These are phyloP conservation scores for Lordiphosa collinella DNA, from an alignment of 1,140 invertebrate genomes.

Conservation along the genomic window DNA sequence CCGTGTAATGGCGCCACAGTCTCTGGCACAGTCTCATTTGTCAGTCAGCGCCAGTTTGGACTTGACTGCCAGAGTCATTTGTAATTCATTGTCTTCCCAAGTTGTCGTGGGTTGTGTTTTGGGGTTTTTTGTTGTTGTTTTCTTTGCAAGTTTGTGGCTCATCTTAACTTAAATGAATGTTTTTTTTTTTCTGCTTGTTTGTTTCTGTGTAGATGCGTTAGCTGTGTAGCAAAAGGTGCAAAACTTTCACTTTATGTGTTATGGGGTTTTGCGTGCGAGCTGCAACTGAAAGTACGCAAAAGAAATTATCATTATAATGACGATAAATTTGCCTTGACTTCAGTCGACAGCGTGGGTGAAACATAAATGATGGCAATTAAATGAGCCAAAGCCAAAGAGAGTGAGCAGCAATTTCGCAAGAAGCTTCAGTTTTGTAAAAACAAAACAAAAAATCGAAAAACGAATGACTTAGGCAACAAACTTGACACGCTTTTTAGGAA, in stretches of 20 bases:
- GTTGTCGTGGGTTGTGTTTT: conserved; percentile 32
- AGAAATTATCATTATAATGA: conserved; percentile 75
- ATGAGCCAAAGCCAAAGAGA: conserved; percentile 34
- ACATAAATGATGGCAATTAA: conserved; percentile 59
- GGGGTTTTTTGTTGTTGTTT: conserved; percentile 10
- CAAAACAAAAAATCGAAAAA: conserved; percentile 17
- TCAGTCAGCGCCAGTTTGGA: conserved; percentile 53
- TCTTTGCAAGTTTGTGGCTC: conserved; percentile 56
- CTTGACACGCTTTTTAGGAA: conserved; percentile 14
- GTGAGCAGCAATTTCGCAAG: background rate
- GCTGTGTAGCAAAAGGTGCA: conserved; percentile 51
- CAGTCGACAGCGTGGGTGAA: conserved; percentile 44
- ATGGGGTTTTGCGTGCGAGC: conserved; percentile 69
- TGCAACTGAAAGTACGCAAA: conserved; percentile 29
- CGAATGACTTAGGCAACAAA: conserved; percentile 51
- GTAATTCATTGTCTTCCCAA: conserved; percentile 58
- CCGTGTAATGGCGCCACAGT: conserved; percentile 8
- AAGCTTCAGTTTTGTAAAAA: background rate
- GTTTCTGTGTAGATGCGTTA: conserved; percentile 54
- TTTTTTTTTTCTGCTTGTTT: conserved; percentile 46
- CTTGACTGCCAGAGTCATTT: conserved; percentile 59
- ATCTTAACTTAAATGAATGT: conserved; percentile 39
- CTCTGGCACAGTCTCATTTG: conserved; percentile 54
- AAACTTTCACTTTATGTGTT: conserved; percentile 72
- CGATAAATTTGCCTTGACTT: conserved; percentile 56